Evolutionary conservation across 2,888 invertebrate genomes (phyloP).

Genomic region (Eristalis pertinax): DNA sequence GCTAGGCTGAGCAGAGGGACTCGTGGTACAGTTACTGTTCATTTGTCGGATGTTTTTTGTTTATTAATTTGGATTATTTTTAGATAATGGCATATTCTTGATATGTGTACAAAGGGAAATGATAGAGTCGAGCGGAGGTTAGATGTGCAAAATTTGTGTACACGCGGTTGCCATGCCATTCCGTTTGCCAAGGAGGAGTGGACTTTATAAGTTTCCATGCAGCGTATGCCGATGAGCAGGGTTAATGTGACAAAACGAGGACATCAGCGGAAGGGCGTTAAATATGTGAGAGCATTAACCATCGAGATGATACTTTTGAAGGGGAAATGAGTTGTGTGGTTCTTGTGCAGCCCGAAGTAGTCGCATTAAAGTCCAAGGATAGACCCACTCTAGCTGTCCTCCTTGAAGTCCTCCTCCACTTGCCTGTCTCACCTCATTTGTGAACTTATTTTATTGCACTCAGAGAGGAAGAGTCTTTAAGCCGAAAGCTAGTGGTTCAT

Average conservation of each 20-base stretch:
- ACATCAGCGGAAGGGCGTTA: background rate
- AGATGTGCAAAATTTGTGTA: slow-evolving; percentile 1
- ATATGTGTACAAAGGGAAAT: slow-evolving; percentile 14
- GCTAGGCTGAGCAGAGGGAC: slow-evolving; percentile 6
- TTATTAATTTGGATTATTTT: slow-evolving; percentile 70
- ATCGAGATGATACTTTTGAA: background rate
- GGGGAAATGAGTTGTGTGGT: background rate
- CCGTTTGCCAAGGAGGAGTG: background rate
- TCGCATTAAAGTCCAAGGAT: no score
- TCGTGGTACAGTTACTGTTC: slow-evolving; percentile 56
- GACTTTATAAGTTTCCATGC: slow-evolving; percentile 62
- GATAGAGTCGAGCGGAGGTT: background rate
- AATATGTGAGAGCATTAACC: background rate
- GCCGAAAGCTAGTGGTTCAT: no score
- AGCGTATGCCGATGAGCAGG: slow-evolving; percentile 6
- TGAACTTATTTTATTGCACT: no score
- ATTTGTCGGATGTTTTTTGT: slow-evolving; percentile 67
- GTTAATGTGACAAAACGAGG: background rate
- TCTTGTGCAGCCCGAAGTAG: no score
- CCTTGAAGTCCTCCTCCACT: no score
- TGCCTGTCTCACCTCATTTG: no score
- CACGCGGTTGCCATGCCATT: background rate
- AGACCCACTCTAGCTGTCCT: no score
- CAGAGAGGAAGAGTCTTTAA: no score
- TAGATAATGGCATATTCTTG: slow-evolving; percentile 57